phyloP scores from a whole-genome alignment of 2,113 vertebrate genomes.

The Corythoichthys haematopterus region DNA sequence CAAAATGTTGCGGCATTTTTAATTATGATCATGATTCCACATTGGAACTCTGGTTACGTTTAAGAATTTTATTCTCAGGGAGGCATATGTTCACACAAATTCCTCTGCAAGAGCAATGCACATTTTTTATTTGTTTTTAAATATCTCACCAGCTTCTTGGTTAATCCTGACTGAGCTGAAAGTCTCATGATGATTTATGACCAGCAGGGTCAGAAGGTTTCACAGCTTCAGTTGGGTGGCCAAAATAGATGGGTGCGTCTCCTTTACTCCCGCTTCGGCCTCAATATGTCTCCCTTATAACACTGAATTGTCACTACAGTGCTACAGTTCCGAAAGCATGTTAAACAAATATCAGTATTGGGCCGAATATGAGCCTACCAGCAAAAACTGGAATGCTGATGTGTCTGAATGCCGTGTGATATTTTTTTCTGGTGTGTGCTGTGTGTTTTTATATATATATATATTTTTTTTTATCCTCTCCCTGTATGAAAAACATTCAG shows the following conservation, averaged over 20 bases:
- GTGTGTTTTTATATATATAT: no score
- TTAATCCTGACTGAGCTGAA: slow-evolving; percentile 21
- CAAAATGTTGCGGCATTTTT: no score
- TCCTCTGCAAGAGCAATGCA: background rate
- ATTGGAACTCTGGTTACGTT: no score
- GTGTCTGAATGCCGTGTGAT: no score
- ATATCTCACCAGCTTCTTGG: background rate
- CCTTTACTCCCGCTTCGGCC: slow-evolving; percentile 6
- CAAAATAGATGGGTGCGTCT: slow-evolving; percentile 47
- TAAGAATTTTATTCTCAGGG: no score
- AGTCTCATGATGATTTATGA: slow-evolving; percentile 50
- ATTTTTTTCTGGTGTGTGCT: no score
- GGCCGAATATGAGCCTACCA: background rate
- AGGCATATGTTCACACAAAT: background rate
- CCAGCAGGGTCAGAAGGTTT: slow-evolving; percentile 19
- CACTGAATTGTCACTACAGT: slow-evolving; percentile 11
- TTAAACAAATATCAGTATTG: background rate
- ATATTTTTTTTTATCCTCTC: no score
- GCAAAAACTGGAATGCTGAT: background rate
- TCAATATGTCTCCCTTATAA: slow-evolving; percentile 29
- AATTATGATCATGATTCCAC: no score
- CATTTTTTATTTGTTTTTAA: background rate
- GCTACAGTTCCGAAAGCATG: slow-evolving; percentile 13
- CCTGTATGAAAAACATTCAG: no score
- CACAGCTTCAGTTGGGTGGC: slow-evolving; percentile 20